Evolutionary conservation across 2,113 vertebrate genomes (phyloP).

Genomic region (Sigmodon hispidus): DNA sequence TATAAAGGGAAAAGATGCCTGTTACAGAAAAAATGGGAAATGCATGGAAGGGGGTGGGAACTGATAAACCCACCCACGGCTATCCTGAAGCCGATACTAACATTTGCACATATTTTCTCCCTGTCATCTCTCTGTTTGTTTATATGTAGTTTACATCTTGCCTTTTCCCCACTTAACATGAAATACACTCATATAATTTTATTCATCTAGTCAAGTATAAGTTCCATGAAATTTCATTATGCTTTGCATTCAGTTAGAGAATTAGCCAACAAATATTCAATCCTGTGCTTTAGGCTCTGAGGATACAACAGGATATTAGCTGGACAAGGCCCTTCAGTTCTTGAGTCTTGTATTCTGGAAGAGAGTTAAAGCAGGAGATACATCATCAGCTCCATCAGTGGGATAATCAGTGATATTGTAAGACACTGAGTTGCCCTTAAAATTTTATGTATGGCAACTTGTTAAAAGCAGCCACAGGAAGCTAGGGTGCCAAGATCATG

Average conservation of each 20-base stretch:
- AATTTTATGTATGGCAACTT: background rate
- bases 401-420: background rate
- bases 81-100: background rate
- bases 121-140: background rate
- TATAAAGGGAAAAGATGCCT: background rate
- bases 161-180: background rate
- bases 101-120: background rate
- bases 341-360: background rate
- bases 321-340: background rate
- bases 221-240: background rate
- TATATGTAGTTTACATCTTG: background rate
- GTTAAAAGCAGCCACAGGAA: background rate
- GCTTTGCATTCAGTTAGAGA: background rate
- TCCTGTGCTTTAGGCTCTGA: background rate
- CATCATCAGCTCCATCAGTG: background rate
- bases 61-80: background rate
- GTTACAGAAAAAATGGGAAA: background rate
- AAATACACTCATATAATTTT: background rate
- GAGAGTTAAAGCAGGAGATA: background rate
- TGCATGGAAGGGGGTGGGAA: background rate
- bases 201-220: background rate
- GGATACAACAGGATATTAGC: background rate
- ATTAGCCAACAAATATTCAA: background rate
- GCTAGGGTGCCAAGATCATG: background rate
- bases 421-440: background rate